Evolutionary conservation across 2,113 vertebrate genomes (phyloP).

Genomic region (Gnathonemus longibarbis): DNA sequence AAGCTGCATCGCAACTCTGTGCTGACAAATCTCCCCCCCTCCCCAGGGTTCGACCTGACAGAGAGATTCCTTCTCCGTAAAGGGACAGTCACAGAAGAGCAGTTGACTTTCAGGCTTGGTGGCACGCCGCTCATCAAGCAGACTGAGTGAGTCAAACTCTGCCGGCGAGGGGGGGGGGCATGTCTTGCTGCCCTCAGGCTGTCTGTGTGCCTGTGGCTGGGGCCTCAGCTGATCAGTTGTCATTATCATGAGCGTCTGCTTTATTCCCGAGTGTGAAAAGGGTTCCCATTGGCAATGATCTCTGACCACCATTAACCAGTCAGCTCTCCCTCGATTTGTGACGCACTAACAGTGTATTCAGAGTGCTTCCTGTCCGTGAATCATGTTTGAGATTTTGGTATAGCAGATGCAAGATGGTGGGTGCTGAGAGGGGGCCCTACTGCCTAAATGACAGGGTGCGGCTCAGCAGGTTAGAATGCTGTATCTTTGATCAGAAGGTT

Average conservation of each 20-base stretch:
- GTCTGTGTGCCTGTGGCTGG: not conserved
- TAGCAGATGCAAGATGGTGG: not conserved
- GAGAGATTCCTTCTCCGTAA: constrained; percentile 80
- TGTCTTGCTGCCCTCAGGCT: not conserved
- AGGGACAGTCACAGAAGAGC: constrained; percentile 66
- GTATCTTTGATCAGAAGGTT: not conserved
- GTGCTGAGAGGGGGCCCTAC: not conserved
- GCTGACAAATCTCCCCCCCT: constrained; percentile 22
- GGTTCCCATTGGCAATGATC: not conserved
- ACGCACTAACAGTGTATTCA: not conserved
- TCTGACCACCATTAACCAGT: not conserved
- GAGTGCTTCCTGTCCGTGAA: not conserved
- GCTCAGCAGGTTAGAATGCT: not conserved
- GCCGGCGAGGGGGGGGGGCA: not conserved
- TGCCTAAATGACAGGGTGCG: not conserved
- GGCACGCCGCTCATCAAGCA: constrained; percentile 76
- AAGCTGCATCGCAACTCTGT: not conserved
- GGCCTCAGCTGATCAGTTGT: not conserved
- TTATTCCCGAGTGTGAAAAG: not conserved
- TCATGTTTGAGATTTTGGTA: not conserved
- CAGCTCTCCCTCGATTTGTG: not conserved
- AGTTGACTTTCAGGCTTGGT: constrained; percentile 78
- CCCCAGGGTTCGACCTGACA: constrained; percentile 84
- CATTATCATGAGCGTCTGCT: not conserved
- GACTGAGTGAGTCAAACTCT: constrained; percentile 65